Percentiles rank a stretch among this genome's conserved stretches.
These are phyloP conservation scores for Ispidina picta DNA, from an alignment of 2,797 vertebrate species.

Conservation along the genomic window DNA sequence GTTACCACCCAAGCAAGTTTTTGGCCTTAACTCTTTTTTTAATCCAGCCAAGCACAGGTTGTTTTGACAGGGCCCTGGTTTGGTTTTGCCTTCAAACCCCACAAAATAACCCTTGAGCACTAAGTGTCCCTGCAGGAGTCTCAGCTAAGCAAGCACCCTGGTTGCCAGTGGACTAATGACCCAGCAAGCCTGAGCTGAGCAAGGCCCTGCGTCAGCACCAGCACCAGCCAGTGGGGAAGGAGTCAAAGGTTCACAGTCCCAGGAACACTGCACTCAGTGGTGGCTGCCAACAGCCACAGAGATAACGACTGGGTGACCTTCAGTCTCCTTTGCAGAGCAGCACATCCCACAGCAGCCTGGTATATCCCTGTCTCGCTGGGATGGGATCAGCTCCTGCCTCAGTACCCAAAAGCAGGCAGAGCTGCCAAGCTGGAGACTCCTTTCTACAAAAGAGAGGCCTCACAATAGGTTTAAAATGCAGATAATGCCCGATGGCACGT, in stretches of 20 bases:
- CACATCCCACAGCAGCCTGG: background rate
- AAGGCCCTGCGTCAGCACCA: background rate
- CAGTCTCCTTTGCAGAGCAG: background rate
- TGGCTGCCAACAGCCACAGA: constrained; percentile 26
- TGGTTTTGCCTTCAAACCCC: background rate
- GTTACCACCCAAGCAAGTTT: background rate
- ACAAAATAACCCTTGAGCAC: background rate
- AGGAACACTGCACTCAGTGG: background rate
- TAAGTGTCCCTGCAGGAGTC: background rate
- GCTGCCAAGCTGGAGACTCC: background rate
- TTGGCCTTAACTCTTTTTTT: background rate
- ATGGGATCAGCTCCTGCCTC: background rate
- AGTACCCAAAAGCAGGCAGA: background rate
- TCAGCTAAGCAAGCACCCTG: background rate
- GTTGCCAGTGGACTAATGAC: background rate
- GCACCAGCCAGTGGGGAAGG: background rate
- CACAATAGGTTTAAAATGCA: background rate
- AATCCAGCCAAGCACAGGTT: background rate
- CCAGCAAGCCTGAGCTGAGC: constrained; percentile 18
- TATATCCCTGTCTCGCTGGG: background rate
- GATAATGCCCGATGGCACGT: constrained; percentile 17
- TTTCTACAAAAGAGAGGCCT: background rate
- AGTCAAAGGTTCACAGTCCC: background rate
- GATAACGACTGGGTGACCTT: background rate
- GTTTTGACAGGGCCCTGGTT: background rate